phyloP scores from a whole-genome alignment of 2,113 vertebrate genomes.

The Chamaea fasciata region DNA sequence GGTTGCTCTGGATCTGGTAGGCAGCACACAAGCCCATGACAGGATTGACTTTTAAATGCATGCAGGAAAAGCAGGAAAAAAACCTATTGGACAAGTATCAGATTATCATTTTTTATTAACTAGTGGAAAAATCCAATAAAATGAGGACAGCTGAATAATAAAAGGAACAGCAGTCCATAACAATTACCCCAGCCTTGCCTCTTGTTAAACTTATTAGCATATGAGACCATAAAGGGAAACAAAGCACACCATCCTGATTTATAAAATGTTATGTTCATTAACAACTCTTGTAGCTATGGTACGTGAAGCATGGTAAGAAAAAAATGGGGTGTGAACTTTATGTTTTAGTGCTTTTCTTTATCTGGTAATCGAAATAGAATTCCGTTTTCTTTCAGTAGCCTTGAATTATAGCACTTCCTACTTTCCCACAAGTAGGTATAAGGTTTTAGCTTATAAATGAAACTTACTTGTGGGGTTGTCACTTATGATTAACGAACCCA shows the following conservation, averaged over 20 bases:
- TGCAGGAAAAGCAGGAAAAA: neutral
- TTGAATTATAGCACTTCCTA: neutral
- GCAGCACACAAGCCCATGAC: neutral
- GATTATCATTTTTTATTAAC: slow-evolving; percentile 49
- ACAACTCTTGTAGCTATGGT: neutral
- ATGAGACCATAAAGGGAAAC: slow-evolving; percentile 30
- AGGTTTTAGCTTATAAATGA: neutral
- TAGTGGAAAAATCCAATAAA: slow-evolving; percentile 38
- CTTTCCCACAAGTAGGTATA: neutral
- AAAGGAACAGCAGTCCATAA: slow-evolving; percentile 21
- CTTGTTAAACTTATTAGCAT: slow-evolving; percentile 48
- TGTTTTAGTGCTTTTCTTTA: neutral
- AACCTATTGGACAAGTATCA: neutral
- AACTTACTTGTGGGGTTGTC: neutral
- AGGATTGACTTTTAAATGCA: neutral
- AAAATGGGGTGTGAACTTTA: slow-evolving; percentile 8
- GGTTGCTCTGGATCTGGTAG: neutral
- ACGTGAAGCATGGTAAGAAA: neutral
- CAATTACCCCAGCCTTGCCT: neutral
- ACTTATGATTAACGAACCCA: neutral
- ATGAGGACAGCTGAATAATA: slow-evolving; percentile 23
- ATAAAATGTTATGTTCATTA: slow-evolving; percentile 30
- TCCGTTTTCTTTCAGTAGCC: neutral
- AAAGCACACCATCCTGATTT: slow-evolving; percentile 12
- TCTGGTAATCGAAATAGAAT: neutral